Base-by-base conservation (phyloP, 2,888 invertebrate genomes). In the Coleophora deauratella region DNA sequence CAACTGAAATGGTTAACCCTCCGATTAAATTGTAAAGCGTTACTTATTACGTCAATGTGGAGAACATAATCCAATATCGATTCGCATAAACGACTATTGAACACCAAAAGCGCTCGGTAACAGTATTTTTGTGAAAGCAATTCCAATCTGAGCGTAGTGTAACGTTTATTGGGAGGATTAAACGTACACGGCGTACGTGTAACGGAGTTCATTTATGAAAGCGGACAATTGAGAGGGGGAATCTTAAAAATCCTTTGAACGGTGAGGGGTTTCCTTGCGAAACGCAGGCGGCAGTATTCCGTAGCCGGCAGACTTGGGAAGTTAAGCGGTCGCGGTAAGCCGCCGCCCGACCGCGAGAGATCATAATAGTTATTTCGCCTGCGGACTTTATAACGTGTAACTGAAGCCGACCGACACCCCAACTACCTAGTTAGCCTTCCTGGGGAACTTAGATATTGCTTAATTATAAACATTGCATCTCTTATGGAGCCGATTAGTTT, bases 281-380 rank as follows among this genome's bases (percentile, higher is more conserved):
- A 68, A 61, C 65, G 66, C 59, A 66, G 69, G 72, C 68, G 75
- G 74, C 79, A 77, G 76, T 75, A 73, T 76, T 59, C 33, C 7
- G 27, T 35, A 39, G 33, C 39, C 60, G 78, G 79, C 67, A 75
- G 80, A 77, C 74, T 84, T 80, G 77, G 73, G 72, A 80, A 84
- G 81, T 82, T 81, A 78, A 79, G 69, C 74, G 69, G 71, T 56
- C 57, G 61, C 60, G 67, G 72, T 78, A 75, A 81, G 75, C 77
- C 21, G 21, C 57, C 57, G 57, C 62, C 57, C 61, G 64, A 58
- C 66, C 63, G 59, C 62, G 65, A 68, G 64, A 56, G 60, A 66
- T 72, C 78, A 71, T 81, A 78, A 82, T 72, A 76, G 75, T 85
- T 84, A 84, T 80, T 80, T 77, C 71, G 85, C 84, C 85, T 85